Evolutionary conservation across 2,113 vertebrate genomes (phyloP).

Genomic region (Melanerpes aurifrons): DNA sequence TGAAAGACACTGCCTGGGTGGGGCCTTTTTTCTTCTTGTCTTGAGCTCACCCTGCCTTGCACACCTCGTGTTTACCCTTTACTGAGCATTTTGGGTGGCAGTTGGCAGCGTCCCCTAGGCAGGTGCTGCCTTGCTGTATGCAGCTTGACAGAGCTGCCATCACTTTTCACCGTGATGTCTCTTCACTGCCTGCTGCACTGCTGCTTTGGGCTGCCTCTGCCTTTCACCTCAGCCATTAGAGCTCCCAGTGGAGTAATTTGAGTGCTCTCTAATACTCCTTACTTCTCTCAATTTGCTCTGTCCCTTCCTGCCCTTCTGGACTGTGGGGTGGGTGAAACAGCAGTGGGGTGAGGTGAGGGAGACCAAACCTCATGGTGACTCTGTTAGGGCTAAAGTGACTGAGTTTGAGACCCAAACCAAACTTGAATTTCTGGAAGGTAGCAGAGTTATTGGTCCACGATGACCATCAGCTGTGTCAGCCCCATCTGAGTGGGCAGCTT

Average conservation of each 20-base stretch:
- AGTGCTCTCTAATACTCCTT: not conserved
- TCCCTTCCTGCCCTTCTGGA: not conserved
- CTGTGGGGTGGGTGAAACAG: not conserved
- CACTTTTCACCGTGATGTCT: not conserved
- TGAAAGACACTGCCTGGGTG: not conserved
- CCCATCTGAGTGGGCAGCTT: not conserved
- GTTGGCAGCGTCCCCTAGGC: not conserved
- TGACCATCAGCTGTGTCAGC: not conserved
- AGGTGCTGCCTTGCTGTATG: not conserved
- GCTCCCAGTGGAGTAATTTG: not conserved
- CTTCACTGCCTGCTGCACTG: rapidly evolving
- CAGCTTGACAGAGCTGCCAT: not conserved
- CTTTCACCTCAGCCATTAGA: not conserved
- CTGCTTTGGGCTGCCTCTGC: not conserved
- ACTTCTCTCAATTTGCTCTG: not conserved
- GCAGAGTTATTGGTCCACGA: rapidly evolving
- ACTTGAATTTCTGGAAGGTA: not conserved
- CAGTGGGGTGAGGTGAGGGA: not conserved
- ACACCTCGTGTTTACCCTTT: not conserved
- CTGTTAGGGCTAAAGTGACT: not conserved
- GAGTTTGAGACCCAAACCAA: not conserved
- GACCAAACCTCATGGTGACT: not conserved
- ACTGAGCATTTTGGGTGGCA: not conserved
- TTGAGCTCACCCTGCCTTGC: not conserved
- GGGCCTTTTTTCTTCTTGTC: not conserved